Base-by-base conservation (phyloP, 2,888 invertebrate species). In the Coelopa pilipes region DNA sequence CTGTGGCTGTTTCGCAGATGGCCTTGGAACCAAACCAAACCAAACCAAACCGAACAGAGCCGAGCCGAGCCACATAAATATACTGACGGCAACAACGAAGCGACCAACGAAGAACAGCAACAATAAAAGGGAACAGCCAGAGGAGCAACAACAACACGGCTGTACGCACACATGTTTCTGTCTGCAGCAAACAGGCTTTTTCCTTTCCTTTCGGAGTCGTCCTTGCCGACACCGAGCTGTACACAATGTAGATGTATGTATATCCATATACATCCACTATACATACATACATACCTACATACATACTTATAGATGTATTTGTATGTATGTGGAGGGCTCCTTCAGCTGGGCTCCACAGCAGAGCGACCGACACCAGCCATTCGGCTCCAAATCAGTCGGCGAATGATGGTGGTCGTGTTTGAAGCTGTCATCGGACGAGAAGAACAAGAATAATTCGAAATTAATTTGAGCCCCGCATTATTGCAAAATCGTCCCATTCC, bases 391-490 rank as follows among this genome's bases (percentile, higher is more conserved):
- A 73, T 75, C 72, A 77, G 76, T 75, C 75, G 76, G 74, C 63
- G 74, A 77, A 73, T 79, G 80, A 59, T 72, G 81, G 76, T 77
- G 79, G 79, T 80, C 76, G 81, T 74, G 78, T 78, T 77, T 69
- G 62, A 75, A 71, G 69, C 69, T 60, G 71, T 65, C 63, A 71
- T 63, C 65, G 55, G 19, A 71, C 21, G 49, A 19, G 46, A 65
- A 55, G 45, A 10, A 24, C 10, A 68, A 55, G 47, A 69, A 46
- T 7, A 17, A 49, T n/a, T 12, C 65, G n/a, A 59, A 59, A 59
- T 59, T 21, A 59, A 59, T 34, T 34, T 34, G 34, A 34, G 34
- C 34, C 34, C 34, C 34, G 34, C 34, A 34, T 34, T 34, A 34
- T 34, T 34, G 34, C 34, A 34, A 34, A 34, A 34, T 34, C 34